Conservation (phyloP, 2,888 invertebrate genomes). For the Cataglyphis albicans region DNA sequence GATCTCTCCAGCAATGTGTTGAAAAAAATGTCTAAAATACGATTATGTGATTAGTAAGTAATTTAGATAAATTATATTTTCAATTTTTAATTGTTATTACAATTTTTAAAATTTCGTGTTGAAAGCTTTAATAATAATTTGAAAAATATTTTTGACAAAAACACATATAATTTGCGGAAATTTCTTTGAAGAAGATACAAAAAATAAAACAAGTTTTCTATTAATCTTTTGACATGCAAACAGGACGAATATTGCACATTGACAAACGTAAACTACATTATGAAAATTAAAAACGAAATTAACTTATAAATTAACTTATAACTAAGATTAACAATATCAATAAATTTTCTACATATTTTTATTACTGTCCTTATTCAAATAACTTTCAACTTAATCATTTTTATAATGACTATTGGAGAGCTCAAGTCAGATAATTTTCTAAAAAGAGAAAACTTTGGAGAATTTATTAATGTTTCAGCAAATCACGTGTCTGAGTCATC, state of each 20-base stretch:
- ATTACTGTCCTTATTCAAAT: neutral
- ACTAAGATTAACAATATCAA: neutral
- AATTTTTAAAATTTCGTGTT: neutral
- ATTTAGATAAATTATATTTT: neutral
- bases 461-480: neutral
- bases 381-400: neutral
- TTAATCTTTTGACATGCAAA: neutral
- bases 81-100: neutral
- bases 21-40: neutral
- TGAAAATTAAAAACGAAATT: neutral
- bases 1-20: slow-evolving; percentile 9
- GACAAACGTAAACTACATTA: neutral
- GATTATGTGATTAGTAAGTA: neutral
- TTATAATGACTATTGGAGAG: neutral
- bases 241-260: neutral
- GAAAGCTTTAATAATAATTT: neutral
- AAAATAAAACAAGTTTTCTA: slow-evolving; percentile 7
- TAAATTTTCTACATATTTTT: neutral
- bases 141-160: neutral
- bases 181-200: neutral
- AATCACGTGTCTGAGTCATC: slow-evolving; percentile 55
- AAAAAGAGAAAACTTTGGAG: slow-evolving; percentile 2
- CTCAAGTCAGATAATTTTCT: neutral
- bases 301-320: neutral
- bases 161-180: neutral